Conservation (phyloP, 2,113 vertebrate species). For the Chlorodrepanis virens region DNA sequence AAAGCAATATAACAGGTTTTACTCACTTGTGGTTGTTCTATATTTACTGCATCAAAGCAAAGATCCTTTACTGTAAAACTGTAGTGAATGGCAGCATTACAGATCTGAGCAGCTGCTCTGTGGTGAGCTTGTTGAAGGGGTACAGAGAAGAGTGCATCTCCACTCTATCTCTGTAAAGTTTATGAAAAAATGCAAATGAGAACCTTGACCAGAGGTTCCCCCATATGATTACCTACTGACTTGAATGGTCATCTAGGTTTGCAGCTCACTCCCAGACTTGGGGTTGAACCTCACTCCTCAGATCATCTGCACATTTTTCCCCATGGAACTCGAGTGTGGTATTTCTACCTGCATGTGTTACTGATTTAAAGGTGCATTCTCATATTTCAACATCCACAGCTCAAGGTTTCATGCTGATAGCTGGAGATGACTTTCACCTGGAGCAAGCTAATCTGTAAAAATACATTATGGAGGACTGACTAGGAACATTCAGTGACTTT, state of each 20-base stretch:
- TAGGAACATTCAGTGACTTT: not conserved
- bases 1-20: not conserved
- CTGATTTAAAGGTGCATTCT: not conserved
- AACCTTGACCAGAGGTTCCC: not conserved
- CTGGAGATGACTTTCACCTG: not conserved
- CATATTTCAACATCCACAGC: not conserved
- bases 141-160: not conserved
- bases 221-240: not conserved
- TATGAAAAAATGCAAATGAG: not conserved
- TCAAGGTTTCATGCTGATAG: not conserved
- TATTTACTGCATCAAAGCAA: not conserved
- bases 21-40: not conserved
- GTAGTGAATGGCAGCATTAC: not conserved
- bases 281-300: not conserved
- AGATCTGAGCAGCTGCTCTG: not conserved
- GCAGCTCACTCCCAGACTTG: fast-evolving
- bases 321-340: not conserved
- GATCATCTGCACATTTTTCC: not conserved
- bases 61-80: not conserved
- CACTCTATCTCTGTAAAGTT: not conserved
- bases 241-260: not conserved
- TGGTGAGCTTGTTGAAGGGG: not conserved
- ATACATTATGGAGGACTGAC: not conserved
- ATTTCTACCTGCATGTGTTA: not conserved
- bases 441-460: not conserved